Base-by-base conservation (phyloP, 2,888 invertebrate genomes). In the Phortica okadai region DNA sequence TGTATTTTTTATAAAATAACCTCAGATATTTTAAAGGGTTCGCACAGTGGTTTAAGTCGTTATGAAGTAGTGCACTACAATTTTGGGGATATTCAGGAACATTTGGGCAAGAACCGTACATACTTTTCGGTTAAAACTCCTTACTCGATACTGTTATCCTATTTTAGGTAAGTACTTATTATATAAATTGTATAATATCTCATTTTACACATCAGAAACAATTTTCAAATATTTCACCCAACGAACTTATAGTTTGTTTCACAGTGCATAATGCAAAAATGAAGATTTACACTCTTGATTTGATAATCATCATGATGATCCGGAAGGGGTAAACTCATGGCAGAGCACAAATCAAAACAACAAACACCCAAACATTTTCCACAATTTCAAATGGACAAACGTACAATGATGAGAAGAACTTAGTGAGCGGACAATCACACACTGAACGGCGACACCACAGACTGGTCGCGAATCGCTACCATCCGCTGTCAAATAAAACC, bases 281-380 rank as follows among this genome's bases (percentile, higher is more conserved):
- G 74, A 73, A 70, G 76, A 42, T 77, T 69, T 74, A 59, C 74
- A 62, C 72, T 77, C 76, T 56, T 33, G 44, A 25, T 72, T 54
- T 54, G 56, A 16, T 70, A 70, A 70, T 77, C 78, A 78, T 77
- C 80, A 77, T 77, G 77, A 76, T 76, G 78, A 83, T 83, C 81
- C 80, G 84, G 84, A 88, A 88, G 82, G 88, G 87, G 85, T 86
- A 86, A 82, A 81, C 83, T 25, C 42, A n/a, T 62, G 21, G 11
- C 74, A 62, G 44, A 56, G 41, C 56, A 59, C 41, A 75, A 76
- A 69, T 75, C 69, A 84, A 86, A 85, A 82, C 81, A 83, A 84
- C 59, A 69, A 67, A 74, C 45, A 69, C 69, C 69, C 70, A 72
- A 56, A 72, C 54, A 56, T 54, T 8, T 41, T 33, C 7, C 44